A percentile compares a stretch with the other conserved stretches of the same genome.
Conservation (phyloP, 2,797 vertebrate genomes). For the Anguilla obscura region DNA sequence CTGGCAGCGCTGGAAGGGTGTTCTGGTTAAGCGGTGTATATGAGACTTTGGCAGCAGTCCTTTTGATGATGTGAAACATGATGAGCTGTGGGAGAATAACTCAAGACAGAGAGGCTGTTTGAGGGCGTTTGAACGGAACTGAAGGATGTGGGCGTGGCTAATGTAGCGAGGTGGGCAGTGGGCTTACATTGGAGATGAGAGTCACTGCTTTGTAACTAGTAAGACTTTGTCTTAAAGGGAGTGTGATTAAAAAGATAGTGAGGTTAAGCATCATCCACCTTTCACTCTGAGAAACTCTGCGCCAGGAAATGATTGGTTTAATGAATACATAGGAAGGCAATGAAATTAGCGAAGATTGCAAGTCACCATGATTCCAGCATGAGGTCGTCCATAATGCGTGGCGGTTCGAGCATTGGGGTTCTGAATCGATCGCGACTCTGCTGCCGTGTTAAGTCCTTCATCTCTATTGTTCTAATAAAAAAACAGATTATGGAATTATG, state of each 20-base stretch:
- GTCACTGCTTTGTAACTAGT: too few species aligned
- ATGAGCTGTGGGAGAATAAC: neutral
- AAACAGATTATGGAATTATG: conserved; percentile 1
- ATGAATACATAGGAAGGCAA: neutral
- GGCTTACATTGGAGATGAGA: neutral
- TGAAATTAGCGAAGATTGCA: neutral
- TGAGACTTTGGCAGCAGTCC: neutral
- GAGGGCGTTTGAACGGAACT: neutral
- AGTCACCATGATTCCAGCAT: neutral
- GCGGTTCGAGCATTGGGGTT: neutral
- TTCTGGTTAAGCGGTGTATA: neutral
- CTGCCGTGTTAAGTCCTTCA: neutral
- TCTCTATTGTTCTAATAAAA: neutral
- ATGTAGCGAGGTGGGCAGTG: neutral
- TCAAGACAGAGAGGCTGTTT: neutral
- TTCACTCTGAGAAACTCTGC: too few species aligned
- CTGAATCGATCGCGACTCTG: neutral
- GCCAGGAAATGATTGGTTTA: neutral
- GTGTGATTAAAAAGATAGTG: too few species aligned
- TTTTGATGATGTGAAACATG: neutral
- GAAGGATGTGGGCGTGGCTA: neutral
- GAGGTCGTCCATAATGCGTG: neutral
- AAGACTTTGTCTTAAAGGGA: too few species aligned
- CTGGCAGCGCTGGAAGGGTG: neutral
- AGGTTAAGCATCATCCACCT: too few species aligned